Evolutionary conservation across 2,888 invertebrate genomes (phyloP), one percentile per base, ranked within the genome.

Genomic region (Amphipoea lucens): DNA sequence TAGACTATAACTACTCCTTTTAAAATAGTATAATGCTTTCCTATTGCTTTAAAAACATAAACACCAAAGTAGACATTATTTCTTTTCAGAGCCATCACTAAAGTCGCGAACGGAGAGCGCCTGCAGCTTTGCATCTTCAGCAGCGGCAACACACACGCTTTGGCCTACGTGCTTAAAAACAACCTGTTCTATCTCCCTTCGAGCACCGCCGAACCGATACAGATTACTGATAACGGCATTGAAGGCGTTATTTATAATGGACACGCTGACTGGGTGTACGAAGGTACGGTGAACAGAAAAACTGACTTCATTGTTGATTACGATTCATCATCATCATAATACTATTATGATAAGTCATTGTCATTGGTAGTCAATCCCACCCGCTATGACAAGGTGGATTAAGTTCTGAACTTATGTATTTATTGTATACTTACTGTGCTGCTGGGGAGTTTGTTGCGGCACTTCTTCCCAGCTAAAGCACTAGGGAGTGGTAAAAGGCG

Each of bases 231-330:
- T n/a, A 97, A 97, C 78, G 98, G 98, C 1, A 92, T 97, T 0
- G 96, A 96, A 1, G 98, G 97, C 0, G 96, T 97, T 23, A 94
- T 98, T 69, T 99, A 98, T 93, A 98, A 99, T 93, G 99, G 99
- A 29, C 97, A 99, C 74, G 98, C 99, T 17, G 99, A 99, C 94
- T 99, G 99, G 99, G 98, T 99, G 1, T 99, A 99, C 92, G 99
- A 99, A 97, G 98, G 98, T 98, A 87, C 11, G 51, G 17, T 40
- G 4, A 63, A 77, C 36, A 9, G 48, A 66, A 80, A 40, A 36
- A 80, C 2, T 14, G 3, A 71, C n/a, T 36, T 7, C 17, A 66
- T 67, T n/a, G 12, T 51, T n/a, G 14, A 2, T 57, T 23, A 36
- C 17, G 23, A 20, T 29, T 48, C 11, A 45, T n/a, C 11, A 45